Conservation (phyloP, 2,888 invertebrate genomes). For the Platypus cylindrus region DNA sequence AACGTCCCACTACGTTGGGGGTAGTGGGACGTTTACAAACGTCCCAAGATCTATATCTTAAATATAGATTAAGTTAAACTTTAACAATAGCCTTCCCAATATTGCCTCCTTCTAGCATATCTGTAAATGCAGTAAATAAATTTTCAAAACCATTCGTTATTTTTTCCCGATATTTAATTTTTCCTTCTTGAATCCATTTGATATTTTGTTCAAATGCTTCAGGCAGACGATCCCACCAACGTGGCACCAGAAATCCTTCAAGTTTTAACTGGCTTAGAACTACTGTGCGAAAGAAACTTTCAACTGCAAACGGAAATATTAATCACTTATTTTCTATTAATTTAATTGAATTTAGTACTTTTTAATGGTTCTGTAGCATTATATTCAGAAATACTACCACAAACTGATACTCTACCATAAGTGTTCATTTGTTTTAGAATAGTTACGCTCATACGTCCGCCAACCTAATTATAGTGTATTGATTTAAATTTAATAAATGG, state of each 20-base stretch:
- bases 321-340: too few relatives aligned
- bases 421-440: slow-evolving; percentile 52
- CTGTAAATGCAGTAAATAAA: slow-evolving; percentile 21
- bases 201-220: slow-evolving; percentile 52
- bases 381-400: slow-evolving; percentile 57
- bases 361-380: slow-evolving; percentile 34
- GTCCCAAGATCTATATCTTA: too few relatives aligned
- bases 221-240: slow-evolving; percentile 38
- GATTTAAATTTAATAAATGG: too few relatives aligned
- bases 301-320: too few relatives aligned
- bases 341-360: slow-evolving; percentile 18
- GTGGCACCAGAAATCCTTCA: slow-evolving; percentile 21
- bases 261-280: slow-evolving; percentile 20
- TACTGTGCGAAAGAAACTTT: slow-evolving; percentile 8
- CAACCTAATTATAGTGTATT: slow-evolving; percentile 43
- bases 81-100: slow-evolving; percentile 25
- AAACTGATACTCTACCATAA: slow-evolving; percentile 52
- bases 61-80: slow-evolving; percentile 15
- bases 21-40: too few relatives aligned
- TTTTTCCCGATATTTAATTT: slow-evolving; percentile 56
- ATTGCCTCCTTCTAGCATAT: slow-evolving; percentile 24
- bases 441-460: slow-evolving; percentile 51
- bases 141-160: slow-evolving; percentile 49
- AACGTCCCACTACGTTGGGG: too few relatives aligned
- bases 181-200: slow-evolving; percentile 54